Conservation (phyloP, 2,797 vertebrate genomes). For the Takifugu ocellatus region DNA sequence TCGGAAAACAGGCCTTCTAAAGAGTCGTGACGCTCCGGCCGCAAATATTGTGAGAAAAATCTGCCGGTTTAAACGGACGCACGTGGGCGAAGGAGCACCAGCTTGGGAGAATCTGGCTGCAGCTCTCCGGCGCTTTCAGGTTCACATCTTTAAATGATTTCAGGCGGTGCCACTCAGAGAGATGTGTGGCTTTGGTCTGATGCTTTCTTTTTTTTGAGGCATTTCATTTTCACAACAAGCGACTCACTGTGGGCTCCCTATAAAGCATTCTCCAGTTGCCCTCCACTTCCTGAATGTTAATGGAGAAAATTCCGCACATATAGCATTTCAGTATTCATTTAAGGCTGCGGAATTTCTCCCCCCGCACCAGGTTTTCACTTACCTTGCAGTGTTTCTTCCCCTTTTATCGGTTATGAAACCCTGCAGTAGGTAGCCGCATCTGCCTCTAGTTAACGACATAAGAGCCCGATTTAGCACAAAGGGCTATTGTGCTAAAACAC, state of each 20-base stretch:
- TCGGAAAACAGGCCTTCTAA: slow-evolving; percentile 19
- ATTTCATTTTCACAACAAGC: slow-evolving; percentile 18
- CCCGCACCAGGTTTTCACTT: slow-evolving; percentile 29
- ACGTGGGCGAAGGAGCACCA: slow-evolving; percentile 3
- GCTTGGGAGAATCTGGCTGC: neutral
- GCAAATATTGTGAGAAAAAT: slow-evolving; percentile 28
- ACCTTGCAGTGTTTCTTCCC: slow-evolving; percentile 9
- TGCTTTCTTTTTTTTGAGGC: slow-evolving; percentile 8
- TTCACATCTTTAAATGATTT: slow-evolving; percentile 7
- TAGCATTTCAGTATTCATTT: slow-evolving; percentile 24
- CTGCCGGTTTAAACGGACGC: slow-evolving; percentile 25
- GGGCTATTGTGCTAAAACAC: slow-evolving; percentile 10
- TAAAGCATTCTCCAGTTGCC: slow-evolving; percentile 43
- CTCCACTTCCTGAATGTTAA: slow-evolving; percentile 38
- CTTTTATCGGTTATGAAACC: slow-evolving; percentile 5
- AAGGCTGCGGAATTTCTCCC: slow-evolving; percentile 12
- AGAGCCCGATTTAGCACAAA: slow-evolving; percentile 9
- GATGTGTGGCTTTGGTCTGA: slow-evolving; percentile 2
- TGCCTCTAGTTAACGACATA: slow-evolving; percentile 44
- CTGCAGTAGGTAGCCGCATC: slow-evolving; percentile 29
- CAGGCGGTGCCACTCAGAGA: slow-evolving; percentile 5
- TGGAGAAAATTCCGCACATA: slow-evolving; percentile 27
- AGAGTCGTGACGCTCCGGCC: slow-evolving; percentile 24
- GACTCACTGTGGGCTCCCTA: slow-evolving; percentile 63
- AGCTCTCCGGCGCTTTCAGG: neutral